Evolutionary conservation across 2,113 vertebrate species (phyloP), one percentile per base, ranked within the genome.

Genomic region (Actenoides lindsayi): DNA sequence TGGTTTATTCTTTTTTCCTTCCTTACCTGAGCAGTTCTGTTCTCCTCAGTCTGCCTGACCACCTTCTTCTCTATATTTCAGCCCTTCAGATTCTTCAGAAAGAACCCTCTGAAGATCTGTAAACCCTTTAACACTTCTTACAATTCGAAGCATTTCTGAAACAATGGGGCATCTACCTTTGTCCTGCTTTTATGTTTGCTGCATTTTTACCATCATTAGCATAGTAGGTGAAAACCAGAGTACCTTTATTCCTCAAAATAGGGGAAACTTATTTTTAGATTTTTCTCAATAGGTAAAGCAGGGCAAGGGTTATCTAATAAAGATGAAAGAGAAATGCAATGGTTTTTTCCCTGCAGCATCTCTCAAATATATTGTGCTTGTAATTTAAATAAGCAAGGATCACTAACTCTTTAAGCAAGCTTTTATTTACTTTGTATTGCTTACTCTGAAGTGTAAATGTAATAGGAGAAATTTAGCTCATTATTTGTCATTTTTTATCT

Each of bases 391-490:
- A 91, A 97, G 74, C 89, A 90, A 92, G 80, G 76, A 81, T 62
- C 87, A 89, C 92, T 97, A 97, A 96, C 98, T 98, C 95, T 97
- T 93, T 92, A 91, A 87, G 94, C 79, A 91, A 64, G 54, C 74
- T 89, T 96, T 96, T 94, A 95, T 91, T 97, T 97, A 93, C 82
- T 96, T 96, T 94, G 94, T 96, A 90, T 96, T 91, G 76, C 80
- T 97, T 93, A 76, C 83, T 23, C 78, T 96, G 77, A 95, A 95
- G 95, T 82, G 57, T 96, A 97, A 97, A 97, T 70, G 69, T 19
- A 67, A 37, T n/a, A 96, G 92, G 71, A 87, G 69, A 94, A 96
- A 94, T 90, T 31, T 42, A 91, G 35, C 50, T 95, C 60, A 84
- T 77, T 97, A 97, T 95, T 97, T 97, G 89, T 94, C 68, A 94